Conservation (phyloP, 2,888 invertebrate genomes). For the Neoscelio sp. region DNA sequence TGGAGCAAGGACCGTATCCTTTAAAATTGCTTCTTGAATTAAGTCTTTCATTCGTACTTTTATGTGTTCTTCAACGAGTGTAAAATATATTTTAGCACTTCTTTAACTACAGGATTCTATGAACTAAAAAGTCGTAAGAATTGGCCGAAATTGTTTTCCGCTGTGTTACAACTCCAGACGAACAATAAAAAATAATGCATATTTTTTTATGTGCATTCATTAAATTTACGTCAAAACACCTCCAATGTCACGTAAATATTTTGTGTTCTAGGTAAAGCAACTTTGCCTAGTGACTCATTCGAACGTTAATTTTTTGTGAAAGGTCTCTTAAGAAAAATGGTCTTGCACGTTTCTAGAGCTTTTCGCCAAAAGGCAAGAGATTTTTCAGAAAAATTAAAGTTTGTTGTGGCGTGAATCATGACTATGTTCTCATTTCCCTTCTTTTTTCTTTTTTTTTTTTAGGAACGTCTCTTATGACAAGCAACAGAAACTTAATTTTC, state of each 20-base stretch:
- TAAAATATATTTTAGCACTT: conserved; percentile 56
- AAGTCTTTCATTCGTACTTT: conserved; percentile 56
- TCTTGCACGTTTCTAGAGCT: conserved; percentile 7
- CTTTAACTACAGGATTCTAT: conserved; percentile 40
- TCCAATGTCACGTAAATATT: conserved; percentile 31
- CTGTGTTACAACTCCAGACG: conserved; percentile 5
- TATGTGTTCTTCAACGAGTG: conserved; percentile 55
- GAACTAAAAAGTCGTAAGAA: conserved; percentile 23
- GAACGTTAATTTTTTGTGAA: conserved; percentile 22
- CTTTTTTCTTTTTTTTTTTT: conserved; percentile 5
- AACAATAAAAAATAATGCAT: conserved; percentile 42
- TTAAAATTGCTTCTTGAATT: conserved; percentile 66
- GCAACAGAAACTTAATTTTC: conserved; percentile 51
- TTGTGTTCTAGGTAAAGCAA: conserved; percentile 14
- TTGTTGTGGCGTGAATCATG: conserved; percentile 35
- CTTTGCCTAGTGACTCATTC: conserved; percentile 18
- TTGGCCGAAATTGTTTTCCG: neutral
- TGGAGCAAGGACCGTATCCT: conserved; percentile 60
- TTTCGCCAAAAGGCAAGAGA: conserved; percentile 25
- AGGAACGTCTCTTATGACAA: conserved; percentile 23
- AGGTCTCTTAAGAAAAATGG: conserved; percentile 19
- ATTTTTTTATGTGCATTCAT: conserved; percentile 36
- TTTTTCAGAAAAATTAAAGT: conserved; percentile 32
- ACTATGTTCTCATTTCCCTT: conserved; percentile 19
- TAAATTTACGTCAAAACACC: conserved; percentile 34